Evolutionary conservation across 2,888 invertebrate genomes (phyloP).

Genomic region (Trachelus tabidus): DNA sequence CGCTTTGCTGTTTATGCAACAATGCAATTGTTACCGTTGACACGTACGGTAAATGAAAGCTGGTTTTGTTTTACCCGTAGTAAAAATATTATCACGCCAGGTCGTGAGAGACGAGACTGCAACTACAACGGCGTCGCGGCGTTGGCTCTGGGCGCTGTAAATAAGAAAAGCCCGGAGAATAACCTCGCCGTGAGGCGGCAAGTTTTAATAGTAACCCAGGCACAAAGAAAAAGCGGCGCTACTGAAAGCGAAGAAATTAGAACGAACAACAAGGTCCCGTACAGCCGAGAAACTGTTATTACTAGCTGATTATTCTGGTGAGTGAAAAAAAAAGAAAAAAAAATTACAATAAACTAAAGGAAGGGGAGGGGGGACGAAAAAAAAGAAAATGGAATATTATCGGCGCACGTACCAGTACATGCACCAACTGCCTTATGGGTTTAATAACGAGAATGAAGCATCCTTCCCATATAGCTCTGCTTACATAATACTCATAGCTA

Average conservation of each 20-base stretch:
- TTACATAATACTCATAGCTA: background rate
- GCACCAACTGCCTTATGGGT: too few relatives aligned
- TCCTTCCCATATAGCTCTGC: background rate
- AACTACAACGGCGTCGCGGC: background rate
- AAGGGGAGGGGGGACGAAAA: background rate
- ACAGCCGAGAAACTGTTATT: constrained; percentile 24
- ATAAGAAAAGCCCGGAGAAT: background rate
- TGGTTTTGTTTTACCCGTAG: background rate
- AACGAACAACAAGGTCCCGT: constrained; percentile 20
- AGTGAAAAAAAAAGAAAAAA: constrained; percentile 9
- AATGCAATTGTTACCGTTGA: background rate
- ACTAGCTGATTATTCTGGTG: constrained; percentile 23
- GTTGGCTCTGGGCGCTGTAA: background rate
- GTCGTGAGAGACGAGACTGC: background rate
- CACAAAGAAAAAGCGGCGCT: constrained; percentile 18
- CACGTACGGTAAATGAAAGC: background rate
- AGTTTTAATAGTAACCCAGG: constrained; percentile 28
- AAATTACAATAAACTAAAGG: background rate
- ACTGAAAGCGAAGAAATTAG: constrained; percentile 24
- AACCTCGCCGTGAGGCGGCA: constrained; percentile 2
- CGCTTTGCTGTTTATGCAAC: background rate
- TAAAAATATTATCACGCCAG: background rate
- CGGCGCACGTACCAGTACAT: constrained; percentile 10
- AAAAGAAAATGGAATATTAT: constrained; percentile 6
- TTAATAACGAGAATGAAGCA: background rate